Conservation (phyloP, 2,113 vertebrate genomes). For the Pedetes capensis region DNA sequence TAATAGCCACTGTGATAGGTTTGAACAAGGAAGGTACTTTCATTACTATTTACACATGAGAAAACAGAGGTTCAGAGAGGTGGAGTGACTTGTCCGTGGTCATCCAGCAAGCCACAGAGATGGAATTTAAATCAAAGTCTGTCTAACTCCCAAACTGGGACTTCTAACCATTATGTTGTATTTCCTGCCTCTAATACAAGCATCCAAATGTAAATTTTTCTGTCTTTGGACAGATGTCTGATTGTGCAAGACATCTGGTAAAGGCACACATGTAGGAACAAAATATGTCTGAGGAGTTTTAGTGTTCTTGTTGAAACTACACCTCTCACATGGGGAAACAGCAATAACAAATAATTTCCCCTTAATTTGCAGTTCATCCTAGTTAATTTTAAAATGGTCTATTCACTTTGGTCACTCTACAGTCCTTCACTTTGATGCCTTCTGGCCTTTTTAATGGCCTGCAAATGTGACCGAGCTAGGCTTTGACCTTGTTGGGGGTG, state of each 20-base stretch:
- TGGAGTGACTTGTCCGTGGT: neutral
- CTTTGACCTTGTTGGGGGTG: neutral
- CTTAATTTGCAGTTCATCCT: slow-evolving; percentile 40
- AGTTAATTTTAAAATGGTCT: slow-evolving; percentile 34
- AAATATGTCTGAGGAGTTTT: slow-evolving; percentile 23
- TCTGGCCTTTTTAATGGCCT: neutral
- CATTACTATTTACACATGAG: neutral
- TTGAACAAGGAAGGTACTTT: neutral
- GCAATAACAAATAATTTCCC: slow-evolving; percentile 12
- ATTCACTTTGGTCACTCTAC: neutral
- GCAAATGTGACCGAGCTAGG: neutral
- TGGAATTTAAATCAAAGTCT: slow-evolving; percentile 16
- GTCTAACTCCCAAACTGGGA: neutral
- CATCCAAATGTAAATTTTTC: slow-evolving; percentile 47
- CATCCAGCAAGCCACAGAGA: neutral
- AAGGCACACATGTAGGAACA: slow-evolving; percentile 33
- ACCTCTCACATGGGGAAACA: slow-evolving; percentile 13
- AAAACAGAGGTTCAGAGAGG: slow-evolving; percentile 10
- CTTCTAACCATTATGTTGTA: neutral
- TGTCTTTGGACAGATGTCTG: slow-evolving; percentile 51
- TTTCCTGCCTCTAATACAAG: slow-evolving; percentile 34
- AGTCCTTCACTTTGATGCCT: neutral
- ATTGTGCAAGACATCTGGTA: slow-evolving; percentile 55
- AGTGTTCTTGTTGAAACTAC: slow-evolving; percentile 26
- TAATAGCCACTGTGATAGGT: neutral